Base-by-base conservation (phyloP, 2,113 vertebrate genomes). In the Ciconia maguari region DNA sequence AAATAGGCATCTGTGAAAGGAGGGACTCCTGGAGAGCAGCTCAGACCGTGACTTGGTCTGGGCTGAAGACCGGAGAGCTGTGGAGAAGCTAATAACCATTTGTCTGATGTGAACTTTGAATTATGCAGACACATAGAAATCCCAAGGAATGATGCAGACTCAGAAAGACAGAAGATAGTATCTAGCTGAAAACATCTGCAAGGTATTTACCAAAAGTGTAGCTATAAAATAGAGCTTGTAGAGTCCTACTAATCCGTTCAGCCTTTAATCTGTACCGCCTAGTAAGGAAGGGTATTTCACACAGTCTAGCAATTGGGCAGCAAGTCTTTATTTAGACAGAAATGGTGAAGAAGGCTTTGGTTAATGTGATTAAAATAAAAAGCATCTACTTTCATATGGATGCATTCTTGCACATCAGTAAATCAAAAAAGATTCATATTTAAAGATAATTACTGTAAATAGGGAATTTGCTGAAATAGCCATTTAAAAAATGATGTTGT, bases 41-140 rank as follows among this genome's bases (percentile, higher is more conserved):
- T 83, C 87, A 92, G 77, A 21, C 6, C 0, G 0, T 25, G 55
- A 10, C 58, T 93, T 0, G 0, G 3, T 51, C 60, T 66, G 48
- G 26, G 55, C 69, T 75, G 57, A 93, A 55, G 72, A 75, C 34
- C 1, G 2, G 52, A 64, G 27, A 32, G 30, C 51, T 55, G 51
- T 0, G 0, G 61, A 81, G 65, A 70, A 70, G 15, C 18, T 46
- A 46, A 48, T 62, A 46, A 70, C 7, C 7, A 51, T 65, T 88
- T 86, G 3, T 62, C 61, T 81, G 46, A 64, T 21, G 18, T 41
- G 77, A 90, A 65, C 34, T 92, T 75, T 78, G 74, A 93, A 48
- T 87, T 36, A 69, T 12, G 42, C 61, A 72, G 77, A 66, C 36
- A 11, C 19, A 19, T 4, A 75, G 78, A 92, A 89, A 84, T 55